These are phyloP conservation scores for Tipula confusa DNA, from an alignment of 2,888 invertebrate species.

Conservation along the genomic window DNA sequence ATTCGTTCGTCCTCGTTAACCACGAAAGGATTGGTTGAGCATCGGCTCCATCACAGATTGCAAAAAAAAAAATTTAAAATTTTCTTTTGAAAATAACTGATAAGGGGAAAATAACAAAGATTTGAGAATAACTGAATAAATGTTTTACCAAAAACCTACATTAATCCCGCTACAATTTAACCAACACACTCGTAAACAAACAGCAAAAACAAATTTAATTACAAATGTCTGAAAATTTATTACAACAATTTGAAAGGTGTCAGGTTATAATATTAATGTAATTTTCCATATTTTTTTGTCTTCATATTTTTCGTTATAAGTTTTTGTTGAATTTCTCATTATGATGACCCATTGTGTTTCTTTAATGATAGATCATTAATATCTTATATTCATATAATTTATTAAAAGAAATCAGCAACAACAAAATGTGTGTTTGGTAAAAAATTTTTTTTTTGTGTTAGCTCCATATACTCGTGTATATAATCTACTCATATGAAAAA, in stretches of 20 bases:
- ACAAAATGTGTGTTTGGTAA: too few species aligned
- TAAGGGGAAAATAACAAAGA: too few species aligned
- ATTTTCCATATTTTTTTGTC: background rate
- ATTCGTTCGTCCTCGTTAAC: too few species aligned
- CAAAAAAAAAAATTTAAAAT: too few species aligned
- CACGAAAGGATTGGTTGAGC: too few species aligned
- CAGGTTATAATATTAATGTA: slow-evolving; percentile 9
- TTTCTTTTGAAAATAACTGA: too few species aligned
- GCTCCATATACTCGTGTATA: background rate
- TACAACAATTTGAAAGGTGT: slow-evolving; percentile 20
- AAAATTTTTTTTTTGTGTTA: too few species aligned
- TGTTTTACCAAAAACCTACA: background rate
- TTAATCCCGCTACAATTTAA: background rate
- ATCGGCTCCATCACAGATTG: too few species aligned
- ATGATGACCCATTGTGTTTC: slow-evolving; percentile 12
- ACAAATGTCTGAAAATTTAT: slow-evolving; percentile 20
- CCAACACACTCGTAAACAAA: background rate
- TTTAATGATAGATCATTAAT: slow-evolving; percentile 25
- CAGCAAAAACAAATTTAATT: slow-evolving; percentile 3
- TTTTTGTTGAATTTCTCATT: slow-evolving; percentile 25
- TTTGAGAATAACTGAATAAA: too few species aligned
- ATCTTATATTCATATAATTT: slow-evolving; percentile 25
- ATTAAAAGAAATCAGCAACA: slow-evolving; percentile 4
- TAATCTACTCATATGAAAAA: background rate
- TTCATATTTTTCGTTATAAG: background rate